Evolutionary conservation across 2,888 invertebrate genomes (phyloP).

Genomic region (Meandrusa payeni): DNA sequence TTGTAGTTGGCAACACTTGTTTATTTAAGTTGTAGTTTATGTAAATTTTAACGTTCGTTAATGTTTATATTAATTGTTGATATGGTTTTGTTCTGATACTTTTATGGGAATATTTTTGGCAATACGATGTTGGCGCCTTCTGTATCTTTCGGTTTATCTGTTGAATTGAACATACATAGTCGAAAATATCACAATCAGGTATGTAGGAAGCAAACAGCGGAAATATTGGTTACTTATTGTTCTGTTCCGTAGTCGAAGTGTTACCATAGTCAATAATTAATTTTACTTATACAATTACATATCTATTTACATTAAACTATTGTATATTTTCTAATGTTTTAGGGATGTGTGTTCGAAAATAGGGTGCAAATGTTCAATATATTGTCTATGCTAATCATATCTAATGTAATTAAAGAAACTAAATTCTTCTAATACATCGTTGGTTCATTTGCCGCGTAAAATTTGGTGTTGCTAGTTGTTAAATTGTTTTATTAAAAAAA

Average conservation of each 20-base stretch:
- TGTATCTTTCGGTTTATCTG: not conserved
- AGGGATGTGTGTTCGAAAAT: conserved; percentile 57
- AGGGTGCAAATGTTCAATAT: conserved; percentile 50
- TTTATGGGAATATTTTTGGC: conserved; percentile 35
- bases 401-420: conserved; percentile 23
- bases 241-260: conserved; percentile 61
- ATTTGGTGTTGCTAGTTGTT: conserved; percentile 55
- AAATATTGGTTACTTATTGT: conserved; percentile 14
- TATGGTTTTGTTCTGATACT: conserved; percentile 34
- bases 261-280: conserved; percentile 71
- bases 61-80: conserved; percentile 54
- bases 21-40: conserved; percentile 66
- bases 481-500: conserved; percentile 40
- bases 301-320: conserved; percentile 58
- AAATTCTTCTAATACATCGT: conserved; percentile 31
- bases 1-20: conserved; percentile 59
- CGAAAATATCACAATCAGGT: not conserved
- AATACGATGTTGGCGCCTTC: not conserved
- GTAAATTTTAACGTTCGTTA: conserved; percentile 72
- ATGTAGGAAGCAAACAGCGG: not conserved
- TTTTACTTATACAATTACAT: conserved; percentile 67
- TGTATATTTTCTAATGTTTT: conserved; percentile 64
- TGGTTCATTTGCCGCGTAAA: conserved; percentile 40
- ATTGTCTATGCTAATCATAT: conserved; percentile 39
- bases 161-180: conserved; percentile 1